phyloP scores from a whole-genome alignment of 2,888 invertebrate genomes.

The Drosophila hamatofila region DNA sequence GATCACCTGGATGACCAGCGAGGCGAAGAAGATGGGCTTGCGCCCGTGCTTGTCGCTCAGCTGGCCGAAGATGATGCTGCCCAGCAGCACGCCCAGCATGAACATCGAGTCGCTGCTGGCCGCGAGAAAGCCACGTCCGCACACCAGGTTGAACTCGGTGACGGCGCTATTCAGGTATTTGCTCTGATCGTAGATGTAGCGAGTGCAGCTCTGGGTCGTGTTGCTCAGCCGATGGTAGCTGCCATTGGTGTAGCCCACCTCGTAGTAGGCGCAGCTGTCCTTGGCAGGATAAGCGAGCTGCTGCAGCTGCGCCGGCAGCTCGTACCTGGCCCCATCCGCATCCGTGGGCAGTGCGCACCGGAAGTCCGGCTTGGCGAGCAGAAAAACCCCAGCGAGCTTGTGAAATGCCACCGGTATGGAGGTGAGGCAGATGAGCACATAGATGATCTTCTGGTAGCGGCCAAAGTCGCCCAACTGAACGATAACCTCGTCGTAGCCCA shows the following conservation, averaged over 20 bases:
- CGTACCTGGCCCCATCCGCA: constrained; percentile 82
- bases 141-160: constrained; percentile 90
- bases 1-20: constrained; percentile 89
- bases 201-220: constrained; percentile 85
- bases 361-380: constrained; percentile 88
- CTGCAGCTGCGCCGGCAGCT: constrained; percentile 85
- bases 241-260: constrained; percentile 82
- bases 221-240: constrained; percentile 69
- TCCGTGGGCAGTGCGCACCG: constrained; percentile 88
- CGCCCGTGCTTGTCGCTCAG: constrained; percentile 91
- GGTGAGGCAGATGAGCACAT: constrained; percentile 89
- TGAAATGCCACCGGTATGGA: constrained; percentile 91
- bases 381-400: constrained; percentile 90
- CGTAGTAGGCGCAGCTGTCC: constrained; percentile 86
- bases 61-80: constrained; percentile 90
- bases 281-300: constrained; percentile 87
- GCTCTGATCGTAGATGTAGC: constrained; percentile 88
- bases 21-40: constrained; percentile 90
- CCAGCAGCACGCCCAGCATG: constrained; percentile 90
- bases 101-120: constrained; percentile 88
- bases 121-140: constrained; percentile 87
- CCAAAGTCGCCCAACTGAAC: constrained; percentile 90
- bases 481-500: constrained; percentile 91
- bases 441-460: constrained; percentile 89
- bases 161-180: constrained; percentile 88